Base-by-base conservation (phyloP, 2,113 vertebrate genomes). In the Cygnus atratus region DNA sequence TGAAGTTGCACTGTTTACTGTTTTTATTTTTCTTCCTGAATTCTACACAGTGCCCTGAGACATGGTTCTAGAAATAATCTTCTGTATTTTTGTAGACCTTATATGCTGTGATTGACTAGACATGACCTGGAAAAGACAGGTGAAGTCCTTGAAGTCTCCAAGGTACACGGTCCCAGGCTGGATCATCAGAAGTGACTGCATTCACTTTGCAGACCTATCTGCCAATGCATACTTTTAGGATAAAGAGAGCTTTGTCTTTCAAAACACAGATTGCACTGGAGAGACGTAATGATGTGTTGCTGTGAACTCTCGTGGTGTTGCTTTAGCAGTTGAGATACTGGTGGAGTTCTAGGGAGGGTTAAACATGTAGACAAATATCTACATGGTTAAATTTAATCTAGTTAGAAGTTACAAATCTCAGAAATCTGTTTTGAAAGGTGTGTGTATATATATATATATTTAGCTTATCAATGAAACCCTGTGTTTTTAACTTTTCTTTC, bases 181-280 rank as follows among this genome's bases (percentile, higher is more conserved):
- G 46, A 33, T 25, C 46, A 50, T 71, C 20, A 59, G 58, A 87
- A 92, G 9, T 67, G 79, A 63, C 54, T 55, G 39, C 25, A n/a
- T 84, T 91, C 21, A n/a, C 35, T 88, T 88, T 54, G 37, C 59
- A 72, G 67, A 46, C 28, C 29, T 50, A 46, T 8, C 13, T 92
- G 21, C 28, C 25, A 25, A 72, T 57, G 68, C 44, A 18, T 65
- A 55, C 29, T 44, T 12, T 59, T 63, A 41, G 39, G 10, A 55
- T 72, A 59, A 63, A 35, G 24, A 88, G 35, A 35, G 9, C 21
- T 76, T 4, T 2, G 17, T 43, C 43, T 84, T 61, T 81, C 59
- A 84, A 52, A 61, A 52, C 0, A 0, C 28, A 5, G 5, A 5
- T 28, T 71, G 22, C 14, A 19, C 33, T 62, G 55, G 66, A 78